Conservation (phyloP, 2,797 vertebrate species). For the Epinephelus awoara region DNA sequence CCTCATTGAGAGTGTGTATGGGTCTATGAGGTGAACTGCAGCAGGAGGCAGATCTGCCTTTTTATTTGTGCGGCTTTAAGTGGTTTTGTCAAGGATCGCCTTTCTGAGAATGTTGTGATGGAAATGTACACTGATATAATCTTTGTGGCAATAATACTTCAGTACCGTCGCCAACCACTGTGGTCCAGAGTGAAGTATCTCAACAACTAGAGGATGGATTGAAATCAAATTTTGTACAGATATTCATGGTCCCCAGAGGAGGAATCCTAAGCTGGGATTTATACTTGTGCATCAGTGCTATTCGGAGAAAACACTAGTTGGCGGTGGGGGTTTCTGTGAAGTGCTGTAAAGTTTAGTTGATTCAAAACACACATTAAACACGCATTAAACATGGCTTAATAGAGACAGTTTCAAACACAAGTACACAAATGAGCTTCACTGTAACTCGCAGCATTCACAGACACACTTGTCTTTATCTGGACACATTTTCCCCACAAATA, state of each 20-base stretch:
- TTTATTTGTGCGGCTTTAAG: conserved; percentile 23
- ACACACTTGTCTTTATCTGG: no score
- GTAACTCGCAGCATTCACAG: no score
- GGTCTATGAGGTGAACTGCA: conserved; percentile 19
- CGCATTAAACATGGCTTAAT: no score
- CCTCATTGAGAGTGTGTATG: conserved; percentile 29
- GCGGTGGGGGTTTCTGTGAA: no score
- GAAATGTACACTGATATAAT: conserved; percentile 27
- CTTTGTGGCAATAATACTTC: neutral
- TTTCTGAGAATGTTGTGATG: conserved; percentile 19
- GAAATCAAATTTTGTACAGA: neutral
- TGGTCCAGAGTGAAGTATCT: neutral
- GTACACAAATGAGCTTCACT: no score
- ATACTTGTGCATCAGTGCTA: no score
- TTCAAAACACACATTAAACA: no score
- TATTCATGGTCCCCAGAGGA: neutral
- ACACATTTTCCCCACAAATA: no score
- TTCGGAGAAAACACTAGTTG: no score
- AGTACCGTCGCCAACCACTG: no score
- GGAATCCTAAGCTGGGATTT: neutral
- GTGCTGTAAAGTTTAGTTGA: no score
- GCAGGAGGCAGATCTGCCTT: conserved; percentile 14
- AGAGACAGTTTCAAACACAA: no score
- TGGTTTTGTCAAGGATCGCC: conserved; percentile 22
- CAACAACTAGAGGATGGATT: neutral